Base-by-base conservation (phyloP, 2,888 invertebrate species). In the Thymelicus sylvestris region DNA sequence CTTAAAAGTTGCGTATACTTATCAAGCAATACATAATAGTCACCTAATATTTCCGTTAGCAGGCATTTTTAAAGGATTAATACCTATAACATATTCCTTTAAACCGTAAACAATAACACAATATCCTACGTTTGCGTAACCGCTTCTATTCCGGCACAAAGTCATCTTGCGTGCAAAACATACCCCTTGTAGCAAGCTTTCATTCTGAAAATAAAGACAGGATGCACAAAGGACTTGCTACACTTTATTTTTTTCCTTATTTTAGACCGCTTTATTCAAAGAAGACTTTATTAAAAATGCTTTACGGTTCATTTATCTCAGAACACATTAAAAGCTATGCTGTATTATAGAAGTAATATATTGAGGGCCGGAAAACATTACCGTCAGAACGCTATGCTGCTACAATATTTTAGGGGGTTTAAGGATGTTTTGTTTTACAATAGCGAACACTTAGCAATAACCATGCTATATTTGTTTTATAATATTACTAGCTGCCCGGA, bases 181-280 rank as follows among this genome's bases (percentile, higher is more conserved):
- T 55, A 55, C 47, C 44, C 19, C 41, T 50, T 57, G 52, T 44
- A 63, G 41, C 19, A 47, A 31, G 68, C 38, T 44, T 70, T 64
- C 62, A 50, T 69, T 59, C 41, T 70, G 59, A 60, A 65, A 68
- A 68, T 57, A 50, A 64, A 60, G 41, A 64, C 50, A 65, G 59
- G 64, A 65, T 60, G 39, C 55, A 70, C 70, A 70, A 70, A 70
- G 70, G 59, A 65, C 48, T 59, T 13, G 57, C 63, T 38, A 39
- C 57, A 7, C 57, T 69, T 63, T 39, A 47, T 44, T 38, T 59
- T 59, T 31, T 59, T 38, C 59, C 50, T 44, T 67, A 57, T 57
- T 50, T 60, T 38, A 19, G 24, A 67, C 48, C 48, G 50, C 61
- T 72, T 67, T 69, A 69, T 72, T 72, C 69, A 66, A 66, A 61